Base-by-base conservation (phyloP, 1,140 invertebrate species). In the Uloborus diversus region DNA sequence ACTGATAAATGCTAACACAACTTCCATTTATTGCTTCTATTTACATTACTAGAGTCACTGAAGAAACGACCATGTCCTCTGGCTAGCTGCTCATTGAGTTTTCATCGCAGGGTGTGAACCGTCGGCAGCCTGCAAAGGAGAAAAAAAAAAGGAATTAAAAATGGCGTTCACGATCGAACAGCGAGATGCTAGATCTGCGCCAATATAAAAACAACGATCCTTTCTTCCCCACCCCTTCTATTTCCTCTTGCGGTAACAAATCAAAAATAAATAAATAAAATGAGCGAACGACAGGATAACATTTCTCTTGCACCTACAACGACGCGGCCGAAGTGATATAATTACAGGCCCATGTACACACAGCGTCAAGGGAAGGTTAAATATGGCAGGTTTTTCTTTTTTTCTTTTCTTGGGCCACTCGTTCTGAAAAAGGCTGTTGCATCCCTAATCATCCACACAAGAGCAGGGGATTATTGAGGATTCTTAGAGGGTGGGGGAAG, bases 291-390 rank as follows among this genome's bases (percentile, higher is more conserved):
- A 51, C 17, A 28, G 47, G 47, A 28, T 17, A 51, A 53, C 65
- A 68, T 68, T 68, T 68, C 65, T 32, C 25, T 25, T 68, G 37
- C 64, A 68, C 64, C 68, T 56, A 57, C 68, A 28, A 35, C 68
- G 51, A 56, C 68, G 68, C 68, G 68, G 68, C n/a, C 51, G 68
- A 57, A 70, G 68, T 70, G 68, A 70, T 70, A 70, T 70, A 70
- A 70, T 70, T 70, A 70, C 37, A 70, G 68, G 68, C 68, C 57
- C 30, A 53, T 32, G 30, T 32, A 70, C 68, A 70, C 68, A 30
- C 37, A 32, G 56, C 53, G 64, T 14, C 27, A 4, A 51, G 25
- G 61, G 27, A 35, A 32, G 20, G 49, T 70, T 56, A 70, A 70
- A 70, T 57, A 70, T 70, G 42, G 53, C 20, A 33, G 28, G 32